A percentile compares a stretch with the other conserved stretches of the same genome.
Evolutionary conservation across 2,113 vertebrate species (phyloP).

Genomic region (Danio rerio): DNA sequence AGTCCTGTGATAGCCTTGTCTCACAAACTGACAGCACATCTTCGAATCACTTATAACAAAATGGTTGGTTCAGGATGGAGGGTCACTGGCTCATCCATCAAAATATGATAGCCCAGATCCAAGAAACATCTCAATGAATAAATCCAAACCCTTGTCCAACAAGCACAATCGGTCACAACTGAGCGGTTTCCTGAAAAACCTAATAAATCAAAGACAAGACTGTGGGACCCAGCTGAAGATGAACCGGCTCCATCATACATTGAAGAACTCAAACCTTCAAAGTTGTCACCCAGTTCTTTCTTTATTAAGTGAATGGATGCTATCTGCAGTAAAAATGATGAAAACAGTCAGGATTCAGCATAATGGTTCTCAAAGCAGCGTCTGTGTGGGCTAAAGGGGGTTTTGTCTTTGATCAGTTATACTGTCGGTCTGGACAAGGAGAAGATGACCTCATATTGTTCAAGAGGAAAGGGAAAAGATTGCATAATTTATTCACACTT

Average conservation of each 20-base stretch:
- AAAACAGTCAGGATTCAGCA: conserved; percentile 10
- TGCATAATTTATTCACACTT: conserved; percentile 10
- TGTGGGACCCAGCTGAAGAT: conserved; percentile 19
- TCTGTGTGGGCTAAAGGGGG: neutral
- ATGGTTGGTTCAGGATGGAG: neutral
- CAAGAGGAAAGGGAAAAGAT: neutral
- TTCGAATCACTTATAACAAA: conserved; percentile 33
- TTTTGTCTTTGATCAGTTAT: conserved; percentile 26
- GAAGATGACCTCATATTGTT: neutral
- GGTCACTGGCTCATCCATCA: conserved; percentile 20
- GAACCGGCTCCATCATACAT: conserved; percentile 26
- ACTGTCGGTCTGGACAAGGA: neutral
- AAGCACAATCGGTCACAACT: conserved; percentile 10
- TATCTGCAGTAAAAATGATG: conserved; percentile 6
- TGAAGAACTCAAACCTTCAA: conserved; percentile 12
- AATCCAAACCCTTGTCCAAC: conserved; percentile 39
- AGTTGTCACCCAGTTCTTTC: neutral
- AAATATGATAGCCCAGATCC: conserved; percentile 28
- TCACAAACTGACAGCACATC: conserved; percentile 6
- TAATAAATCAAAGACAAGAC: conserved; percentile 25
- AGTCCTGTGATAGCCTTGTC: neutral
- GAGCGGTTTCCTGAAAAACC: conserved; percentile 25
- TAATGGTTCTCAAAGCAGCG: conserved; percentile 4
- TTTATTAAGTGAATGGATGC: conserved; percentile 37
- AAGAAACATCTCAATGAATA: conserved; percentile 40